phyloP scores from a whole-genome alignment of 2,888 invertebrate species.

The Pherbina coryleti region DNA sequence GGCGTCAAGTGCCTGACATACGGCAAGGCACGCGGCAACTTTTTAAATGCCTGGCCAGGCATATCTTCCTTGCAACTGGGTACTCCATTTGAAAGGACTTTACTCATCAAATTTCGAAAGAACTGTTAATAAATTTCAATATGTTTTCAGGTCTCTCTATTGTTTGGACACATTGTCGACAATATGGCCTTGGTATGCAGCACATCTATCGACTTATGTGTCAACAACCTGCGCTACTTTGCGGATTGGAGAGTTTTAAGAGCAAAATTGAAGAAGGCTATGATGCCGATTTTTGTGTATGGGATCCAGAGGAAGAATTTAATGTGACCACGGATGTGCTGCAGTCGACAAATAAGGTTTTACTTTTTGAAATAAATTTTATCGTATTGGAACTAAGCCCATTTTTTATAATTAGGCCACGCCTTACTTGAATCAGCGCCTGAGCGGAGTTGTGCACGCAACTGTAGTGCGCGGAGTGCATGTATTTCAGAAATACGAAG shows the following conservation, averaged over 20 bases:
- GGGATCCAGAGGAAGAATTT: conserved; percentile 76
- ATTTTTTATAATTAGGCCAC: conserved; percentile 72
- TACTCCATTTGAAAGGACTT: conserved; percentile 49
- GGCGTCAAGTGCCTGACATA: conserved; percentile 72
- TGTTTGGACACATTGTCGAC: conserved; percentile 77
- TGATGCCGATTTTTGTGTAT: conserved; percentile 81
- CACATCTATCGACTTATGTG: conserved; percentile 75
- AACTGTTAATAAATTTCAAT: not conserved
- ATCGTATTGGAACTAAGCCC: not conserved
- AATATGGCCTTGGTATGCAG: conserved; percentile 71
- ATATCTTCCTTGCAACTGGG: conserved; percentile 81
- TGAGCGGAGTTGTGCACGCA: conserved; percentile 75
- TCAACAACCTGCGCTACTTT: conserved; percentile 74
- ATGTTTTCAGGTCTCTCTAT: conserved; percentile 73
- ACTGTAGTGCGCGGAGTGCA: conserved; percentile 77
- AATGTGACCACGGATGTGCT: conserved; percentile 73
- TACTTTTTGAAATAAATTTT: conserved; percentile 1
- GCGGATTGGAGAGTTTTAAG: conserved; percentile 75
- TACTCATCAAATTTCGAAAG: not conserved
- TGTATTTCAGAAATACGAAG: conserved; percentile 71
- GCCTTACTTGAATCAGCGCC: conserved; percentile 75
- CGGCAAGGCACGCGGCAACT: conserved; percentile 72
- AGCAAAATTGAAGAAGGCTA: conserved; percentile 75
- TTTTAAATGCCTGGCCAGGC: conserved; percentile 80
- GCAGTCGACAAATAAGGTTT: conserved; percentile 77